Evolutionary conservation across 2,113 vertebrate genomes (phyloP), one percentile per base, ranked within the genome.

Genomic region (Phocoena sinus): DNA sequence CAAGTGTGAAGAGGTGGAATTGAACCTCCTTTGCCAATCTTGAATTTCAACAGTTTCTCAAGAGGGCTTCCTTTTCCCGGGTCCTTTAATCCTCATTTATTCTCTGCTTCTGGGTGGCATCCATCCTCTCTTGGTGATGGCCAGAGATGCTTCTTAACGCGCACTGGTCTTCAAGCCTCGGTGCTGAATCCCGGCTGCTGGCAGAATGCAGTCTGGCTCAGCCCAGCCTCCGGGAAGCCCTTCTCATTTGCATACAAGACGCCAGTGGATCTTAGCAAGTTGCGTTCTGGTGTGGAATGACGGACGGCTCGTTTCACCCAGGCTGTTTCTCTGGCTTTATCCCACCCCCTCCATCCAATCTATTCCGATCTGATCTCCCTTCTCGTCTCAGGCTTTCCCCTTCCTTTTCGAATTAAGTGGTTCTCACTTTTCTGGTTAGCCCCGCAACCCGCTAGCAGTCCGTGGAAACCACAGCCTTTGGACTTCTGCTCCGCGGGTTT

Each of bases 231-330:
- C 0, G 13, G 82, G n/a, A 67, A 79, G 92, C 76, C 70, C 76
- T 47, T 60, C 28, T 91, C 10, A 47, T 98, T 96, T 95, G 96
- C 97, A 94, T 89, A 76, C 2, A 50, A 81, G 68, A 94, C 31
- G 28, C 91, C 33, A 58, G 41, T 6, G 67, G 79, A 62, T 50
- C 23, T 28, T 6, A 14, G 91, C 73, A 36, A 82, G 73, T 79
- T 63, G 56, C 73, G 1, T 25, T n/a, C 44, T 2, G 28, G 89
- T 44, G 71, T 38, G 12, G 36, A 76, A 26, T 17, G 86, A 25
- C 31, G 8, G 18, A 25, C 31, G 11, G 18, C 77, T 71, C 62
- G 26, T 44, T 62, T 21, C 67, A 2, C n/a, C 0, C 1, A 31
- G 76, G 70, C 77, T 4, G 28, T 82, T 62, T 62, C 94, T 60